Evolutionary conservation across 2,888 invertebrate species (phyloP).

Genomic region (Eupithecia dodoneata): DNA sequence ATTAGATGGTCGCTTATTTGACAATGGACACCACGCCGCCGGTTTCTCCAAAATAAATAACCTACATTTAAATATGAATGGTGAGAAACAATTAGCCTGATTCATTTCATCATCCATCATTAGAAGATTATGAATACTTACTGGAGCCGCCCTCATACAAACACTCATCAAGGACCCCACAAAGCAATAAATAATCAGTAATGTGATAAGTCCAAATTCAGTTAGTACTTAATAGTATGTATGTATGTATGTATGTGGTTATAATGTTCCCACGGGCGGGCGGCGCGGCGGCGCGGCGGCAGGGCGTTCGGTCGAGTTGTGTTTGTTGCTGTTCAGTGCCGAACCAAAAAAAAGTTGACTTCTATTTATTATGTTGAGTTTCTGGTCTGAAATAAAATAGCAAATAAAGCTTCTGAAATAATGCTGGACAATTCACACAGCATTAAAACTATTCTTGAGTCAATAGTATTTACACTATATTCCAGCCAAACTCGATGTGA

Average conservation of each 20-base stretch:
- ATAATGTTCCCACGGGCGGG: neutral
- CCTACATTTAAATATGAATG: neutral
- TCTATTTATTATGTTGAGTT: no score
- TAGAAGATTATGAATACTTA: neutral
- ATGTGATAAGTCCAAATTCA: slow-evolving; percentile 7
- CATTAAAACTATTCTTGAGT: no score
- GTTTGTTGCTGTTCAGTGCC: neutral
- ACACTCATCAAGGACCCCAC: neutral
- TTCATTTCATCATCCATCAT: neutral
- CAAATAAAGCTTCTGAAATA: no score
- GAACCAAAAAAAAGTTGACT: neutral
- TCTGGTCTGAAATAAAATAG: no score
- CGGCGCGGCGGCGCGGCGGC: no score
- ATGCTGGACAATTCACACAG: no score
- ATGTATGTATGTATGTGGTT: neutral
- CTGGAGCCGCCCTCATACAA: neutral
- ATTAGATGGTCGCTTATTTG: no score
- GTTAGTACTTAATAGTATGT: neutral
- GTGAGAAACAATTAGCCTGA: neutral
- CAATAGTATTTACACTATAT: no score
- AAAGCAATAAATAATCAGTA: slow-evolving; percentile 6
- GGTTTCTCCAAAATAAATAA: neutral
- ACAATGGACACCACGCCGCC: neutral
- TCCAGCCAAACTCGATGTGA: no score
- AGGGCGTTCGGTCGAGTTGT: neutral